Evolutionary conservation across 2,888 invertebrate genomes (phyloP).

Genomic region (Epistrophella euchroma): DNA sequence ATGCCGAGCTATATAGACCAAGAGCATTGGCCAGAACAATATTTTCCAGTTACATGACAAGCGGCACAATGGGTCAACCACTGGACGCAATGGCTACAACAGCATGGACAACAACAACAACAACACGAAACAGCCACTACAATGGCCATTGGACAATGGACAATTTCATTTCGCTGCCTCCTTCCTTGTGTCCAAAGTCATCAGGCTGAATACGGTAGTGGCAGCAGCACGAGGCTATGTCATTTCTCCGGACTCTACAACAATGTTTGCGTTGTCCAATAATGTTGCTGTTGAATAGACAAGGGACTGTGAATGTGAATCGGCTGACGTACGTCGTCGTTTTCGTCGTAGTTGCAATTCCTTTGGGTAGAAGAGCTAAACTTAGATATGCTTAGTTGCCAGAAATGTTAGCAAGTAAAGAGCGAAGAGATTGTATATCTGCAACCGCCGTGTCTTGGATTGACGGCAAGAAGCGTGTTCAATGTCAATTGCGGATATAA

Average conservation of each 20-base stretch:
- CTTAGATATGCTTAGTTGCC: conserved; percentile 40
- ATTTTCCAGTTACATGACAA: conserved; percentile 75
- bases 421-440: conserved; percentile 1
- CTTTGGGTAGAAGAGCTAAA: conserved; percentile 62
- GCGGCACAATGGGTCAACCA: conserved; percentile 75
- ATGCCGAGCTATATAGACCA: conserved; percentile 46
- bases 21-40: conserved; percentile 67
- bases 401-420: conserved; percentile 1
- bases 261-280: conserved; percentile 64
- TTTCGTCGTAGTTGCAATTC: conserved; percentile 58
- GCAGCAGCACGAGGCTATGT: conserved; percentile 42
- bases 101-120: conserved; percentile 39
- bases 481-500: conserved; percentile 56
- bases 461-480: conserved; percentile 66
- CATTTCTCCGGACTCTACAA: conserved; percentile 49
- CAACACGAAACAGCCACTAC: conserved; percentile 51
- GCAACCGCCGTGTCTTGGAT: conserved; percentile 36
- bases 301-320: conserved; percentile 50
- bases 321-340: conserved; percentile 49
- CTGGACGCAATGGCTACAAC: conserved; percentile 48
- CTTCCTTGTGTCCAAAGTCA: conserved; percentile 20
- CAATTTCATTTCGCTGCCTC: conserved; percentile 54
- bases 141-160: conserved; percentile 64
- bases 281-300: conserved; percentile 63
- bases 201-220: conserved; percentile 30